phyloP scores from a whole-genome alignment of 2,888 invertebrate species.

The Gasteruption jaculator region DNA sequence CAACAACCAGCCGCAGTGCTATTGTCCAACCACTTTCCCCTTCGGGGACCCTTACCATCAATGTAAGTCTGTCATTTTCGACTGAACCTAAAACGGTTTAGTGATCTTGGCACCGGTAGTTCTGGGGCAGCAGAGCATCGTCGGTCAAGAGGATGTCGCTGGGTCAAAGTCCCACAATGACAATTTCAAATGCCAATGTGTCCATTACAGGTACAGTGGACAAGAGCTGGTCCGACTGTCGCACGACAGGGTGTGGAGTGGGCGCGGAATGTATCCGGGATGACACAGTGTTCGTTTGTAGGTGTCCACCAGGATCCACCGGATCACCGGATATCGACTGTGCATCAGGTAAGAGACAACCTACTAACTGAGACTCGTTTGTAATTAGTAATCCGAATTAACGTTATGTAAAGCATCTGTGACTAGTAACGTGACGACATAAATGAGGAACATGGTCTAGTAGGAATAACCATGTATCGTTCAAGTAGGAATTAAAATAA shows the following conservation, averaged over 20 bases:
- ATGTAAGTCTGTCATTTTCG: conserved; percentile 76
- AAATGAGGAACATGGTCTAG: conserved; percentile 38
- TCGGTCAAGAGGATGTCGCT: no score
- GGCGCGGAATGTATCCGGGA: conserved; percentile 85
- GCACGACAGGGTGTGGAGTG: conserved; percentile 77
- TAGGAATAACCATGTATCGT: conserved; percentile 47
- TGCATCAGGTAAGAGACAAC: conserved; percentile 56
- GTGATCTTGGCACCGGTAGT: no score
- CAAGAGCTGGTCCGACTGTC: conserved; percentile 63
- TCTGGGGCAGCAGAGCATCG: no score
- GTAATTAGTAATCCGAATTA: conserved; percentile 38
- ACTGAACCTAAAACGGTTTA: not conserved
- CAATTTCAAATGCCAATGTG: conserved; percentile 1
- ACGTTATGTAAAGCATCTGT: conserved; percentile 48
- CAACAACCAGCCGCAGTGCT: conserved; percentile 70
- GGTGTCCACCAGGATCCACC: conserved; percentile 71
- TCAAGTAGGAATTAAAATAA: conserved; percentile 40
- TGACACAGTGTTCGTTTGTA: conserved; percentile 78
- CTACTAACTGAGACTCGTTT: conserved; percentile 42
- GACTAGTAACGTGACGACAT: conserved; percentile 45
- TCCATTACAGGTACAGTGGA: conserved; percentile 40
- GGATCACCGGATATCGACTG: conserved; percentile 71
- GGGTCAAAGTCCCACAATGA: no score
- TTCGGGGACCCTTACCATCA: conserved; percentile 80
- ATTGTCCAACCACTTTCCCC: conserved; percentile 78